Base-by-base conservation (phyloP, 2,888 invertebrate species). In the Heliconius cydno region DNA sequence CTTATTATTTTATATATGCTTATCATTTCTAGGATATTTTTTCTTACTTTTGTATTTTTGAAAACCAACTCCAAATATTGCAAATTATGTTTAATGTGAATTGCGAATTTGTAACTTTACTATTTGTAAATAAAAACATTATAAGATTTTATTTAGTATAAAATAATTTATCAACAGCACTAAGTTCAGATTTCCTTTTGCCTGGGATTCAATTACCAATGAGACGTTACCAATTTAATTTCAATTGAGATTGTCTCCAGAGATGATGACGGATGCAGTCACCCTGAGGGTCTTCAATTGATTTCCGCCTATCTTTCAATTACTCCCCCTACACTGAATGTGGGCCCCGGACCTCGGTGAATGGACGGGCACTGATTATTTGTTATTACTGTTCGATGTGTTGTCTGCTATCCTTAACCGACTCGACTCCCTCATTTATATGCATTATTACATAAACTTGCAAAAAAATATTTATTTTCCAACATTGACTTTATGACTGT, bases 251-350 rank as follows among this genome's bases (percentile, higher is more conserved):
- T 85, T 89, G 91, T 91, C 91, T 86, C 84, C 84, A 78, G 79
- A 77, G 88, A 92, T 90, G 90, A 92, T 91, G 93, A 93, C 89
- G 88, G 90, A 93, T 90, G 90, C 89, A 85, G 87, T 89, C 92
- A 89, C 91, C 91, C 90, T 85, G 89, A 85, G 84, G 84, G 83
- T 83, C 84, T 85, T 84, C 84, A 87, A 88, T 88, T 87, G 88
- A 87, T 86, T 90, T 93, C 94, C 94, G 91, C 92, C 88, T 86
- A 93, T 94, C 92, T 90, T 93, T 90, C 93, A 92, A 93, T 94
- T 92, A 83, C 70, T 82, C 75, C 66, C 80, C 81, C 75, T 75
- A 76, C 68, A 74, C 76, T 81, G 57, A 57, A 84, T 81, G 81
- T 82, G 82, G 83, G 83, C 78, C 28, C 68, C 81, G 57, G 83